A percentile compares a stretch with the other conserved stretches of the same genome.
Evolutionary conservation across 35 echinoderm and acorn worm genomes (phyloP).

Genomic region (Heliocidaris tuberculata): DNA sequence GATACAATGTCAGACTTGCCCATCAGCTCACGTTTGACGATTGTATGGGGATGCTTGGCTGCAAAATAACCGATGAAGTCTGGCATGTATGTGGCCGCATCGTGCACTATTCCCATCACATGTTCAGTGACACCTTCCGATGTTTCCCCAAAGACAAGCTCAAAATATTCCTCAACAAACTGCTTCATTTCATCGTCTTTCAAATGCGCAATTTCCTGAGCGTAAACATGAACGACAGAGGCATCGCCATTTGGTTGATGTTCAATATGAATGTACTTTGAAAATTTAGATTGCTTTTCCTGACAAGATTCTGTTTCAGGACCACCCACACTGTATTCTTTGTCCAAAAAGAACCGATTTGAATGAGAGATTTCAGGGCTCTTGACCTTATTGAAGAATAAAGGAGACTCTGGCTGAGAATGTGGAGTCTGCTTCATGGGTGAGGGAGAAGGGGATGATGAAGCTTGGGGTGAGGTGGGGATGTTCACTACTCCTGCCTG

Average conservation of each 20-base stretch:
- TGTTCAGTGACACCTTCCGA: slow-evolving; percentile 71
- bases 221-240: slow-evolving; percentile 89
- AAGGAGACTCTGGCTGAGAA: slow-evolving; percentile 3
- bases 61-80: slow-evolving; percentile 81
- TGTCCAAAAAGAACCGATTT: background rate
- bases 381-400: slow-evolving; percentile 15
- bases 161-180: slow-evolving; percentile 82
- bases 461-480: background rate
- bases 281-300: slow-evolving; percentile 58
- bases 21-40: slow-evolving; percentile 80
- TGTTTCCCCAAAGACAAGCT: slow-evolving; percentile 73
- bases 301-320: background rate
- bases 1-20: slow-evolving; percentile 95
- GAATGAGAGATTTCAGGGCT: background rate
- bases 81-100: slow-evolving; percentile 68
- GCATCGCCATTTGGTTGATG: slow-evolving; percentile 88
- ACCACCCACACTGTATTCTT: background rate
- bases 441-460: slow-evolving; percentile 7
- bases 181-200: slow-evolving; percentile 68
- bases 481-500: background rate
- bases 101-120: slow-evolving; percentile 96
- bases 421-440: background rate
- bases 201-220: slow-evolving; percentile 82
- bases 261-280: slow-evolving; percentile 90
- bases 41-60: slow-evolving; percentile 70